Evolutionary conservation across 1,140 invertebrate species (phyloP), one percentile per base, ranked within the genome.

Genomic region (Apis laboriosa): DNA sequence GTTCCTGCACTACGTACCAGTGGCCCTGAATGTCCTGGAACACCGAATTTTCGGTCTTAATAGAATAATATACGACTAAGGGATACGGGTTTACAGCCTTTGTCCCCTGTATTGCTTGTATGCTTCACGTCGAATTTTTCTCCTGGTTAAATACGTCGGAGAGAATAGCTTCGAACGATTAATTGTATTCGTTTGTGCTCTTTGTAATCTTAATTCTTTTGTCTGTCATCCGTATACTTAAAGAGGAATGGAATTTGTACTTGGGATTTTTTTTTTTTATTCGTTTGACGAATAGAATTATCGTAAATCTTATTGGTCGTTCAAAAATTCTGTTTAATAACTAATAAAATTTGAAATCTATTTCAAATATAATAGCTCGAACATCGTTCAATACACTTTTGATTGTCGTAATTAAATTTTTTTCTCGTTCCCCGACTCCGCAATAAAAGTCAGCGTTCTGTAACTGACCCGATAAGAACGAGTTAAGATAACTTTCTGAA

Each of bases 31-130:
- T 28, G n/a, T 24, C 58, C 66, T 24, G 17, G 43, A 83, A 63
- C 21, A 15, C 15, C 49, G 75, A 78, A 77, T 78, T 83, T 78
- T 83, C 80, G 13, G 19, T 28, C n/a, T 56, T 70, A 78, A 71
- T 64, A 51, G 28, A 77, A 43, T 83, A 68, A 83, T 28, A 49
- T 60, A 67, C n/a, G 73, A 51, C 55, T 24, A 15, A 43, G 56
- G 74, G 19, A 83, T 71, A 83, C 80, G 80, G 75, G 80, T 61
- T 43, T 49, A 64, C n/a, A 21, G 9, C 49, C 64, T 24, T n/a
- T 49, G 49, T 71, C 28, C 24, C 13, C 17, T 2, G 21, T n/a
- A 55, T 58, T 70, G 2, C 28, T 61, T 79, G 53, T 43, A 19
- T 15, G 12, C 5, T 19, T 13, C 9, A n/a, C 66, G 53, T 28